Evolutionary conservation across 2,797 vertebrate species (phyloP).

Genomic region (Acrossocheilus wenchowensis): DNA sequence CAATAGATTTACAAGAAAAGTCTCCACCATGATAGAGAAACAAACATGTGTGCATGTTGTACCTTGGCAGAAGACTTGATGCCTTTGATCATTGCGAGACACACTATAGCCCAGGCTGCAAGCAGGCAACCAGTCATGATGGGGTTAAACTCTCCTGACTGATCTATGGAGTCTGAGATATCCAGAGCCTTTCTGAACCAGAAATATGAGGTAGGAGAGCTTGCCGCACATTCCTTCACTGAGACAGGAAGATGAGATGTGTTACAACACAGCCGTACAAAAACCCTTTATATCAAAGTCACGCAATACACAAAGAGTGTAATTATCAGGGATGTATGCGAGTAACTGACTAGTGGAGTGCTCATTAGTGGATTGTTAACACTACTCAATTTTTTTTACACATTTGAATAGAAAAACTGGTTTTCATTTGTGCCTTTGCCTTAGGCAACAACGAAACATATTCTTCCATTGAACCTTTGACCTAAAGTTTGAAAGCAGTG

Average conservation of each 20-base stretch:
- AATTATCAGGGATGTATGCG: neutral
- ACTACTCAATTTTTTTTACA: neutral
- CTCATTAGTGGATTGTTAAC: neutral
- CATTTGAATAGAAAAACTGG: neutral
- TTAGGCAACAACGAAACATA: neutral
- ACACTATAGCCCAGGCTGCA: slow-evolving; percentile 83
- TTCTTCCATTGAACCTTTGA: neutral
- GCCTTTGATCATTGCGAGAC: slow-evolving; percentile 86
- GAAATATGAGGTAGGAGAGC: slow-evolving; percentile 84
- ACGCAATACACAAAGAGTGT: neutral
- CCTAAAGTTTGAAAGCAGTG: neutral
- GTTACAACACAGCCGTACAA: neutral
- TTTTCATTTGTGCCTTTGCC: neutral
- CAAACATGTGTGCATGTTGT: slow-evolving; percentile 16
- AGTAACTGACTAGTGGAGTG: neutral
- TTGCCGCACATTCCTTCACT: slow-evolving; percentile 78
- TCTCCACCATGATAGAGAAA: neutral
- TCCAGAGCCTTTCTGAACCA: slow-evolving; percentile 86
- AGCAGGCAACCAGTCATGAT: slow-evolving; percentile 83
- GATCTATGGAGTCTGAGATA: slow-evolving; percentile 81
- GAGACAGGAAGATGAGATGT: slow-evolving; percentile 40
- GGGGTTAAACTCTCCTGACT: slow-evolving; percentile 76
- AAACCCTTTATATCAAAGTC: neutral
- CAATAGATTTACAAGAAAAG: neutral
- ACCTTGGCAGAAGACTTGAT: slow-evolving; percentile 89